phyloP scores from a whole-genome alignment of 2,797 vertebrate genomes.

The Chaunax sp. region DNA sequence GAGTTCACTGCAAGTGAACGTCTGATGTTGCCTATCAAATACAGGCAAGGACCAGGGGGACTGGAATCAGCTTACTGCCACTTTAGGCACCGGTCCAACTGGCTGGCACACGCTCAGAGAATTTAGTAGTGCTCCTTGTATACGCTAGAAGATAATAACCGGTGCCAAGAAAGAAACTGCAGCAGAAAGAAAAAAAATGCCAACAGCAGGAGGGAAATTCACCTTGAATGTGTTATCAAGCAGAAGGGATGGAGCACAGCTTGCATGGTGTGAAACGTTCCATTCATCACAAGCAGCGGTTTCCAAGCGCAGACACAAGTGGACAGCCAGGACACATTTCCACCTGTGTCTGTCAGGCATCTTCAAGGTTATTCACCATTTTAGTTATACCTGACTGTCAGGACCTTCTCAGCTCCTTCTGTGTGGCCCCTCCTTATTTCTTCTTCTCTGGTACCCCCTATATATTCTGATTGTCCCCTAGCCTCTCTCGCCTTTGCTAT shows the following conservation, averaged over 20 bases:
- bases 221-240: conserved; percentile 45
- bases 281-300: conserved; percentile 15
- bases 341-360: no score
- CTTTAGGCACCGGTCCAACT: conserved; percentile 72
- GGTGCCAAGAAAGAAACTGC: conserved; percentile 61
- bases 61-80: conserved; percentile 52
- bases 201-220: conserved; percentile 41
- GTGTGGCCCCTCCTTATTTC: no score
- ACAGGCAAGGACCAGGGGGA: conserved; percentile 49
- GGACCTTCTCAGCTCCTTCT: no score
- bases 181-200: conserved; percentile 26
- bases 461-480: no score
- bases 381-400: no score
- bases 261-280: conserved; percentile 15
- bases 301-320: no score
- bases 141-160: conserved; percentile 36
- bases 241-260: background rate
- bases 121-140: conserved; percentile 67
- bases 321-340: no score
- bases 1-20: conserved; percentile 46
- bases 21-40: conserved; percentile 74
- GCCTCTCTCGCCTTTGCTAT: no score
- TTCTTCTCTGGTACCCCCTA: no score
- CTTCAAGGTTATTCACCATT: no score
- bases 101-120: conserved; percentile 64